Base-by-base conservation (phyloP, 1,140 invertebrate genomes). In the Hestina assimilis region DNA sequence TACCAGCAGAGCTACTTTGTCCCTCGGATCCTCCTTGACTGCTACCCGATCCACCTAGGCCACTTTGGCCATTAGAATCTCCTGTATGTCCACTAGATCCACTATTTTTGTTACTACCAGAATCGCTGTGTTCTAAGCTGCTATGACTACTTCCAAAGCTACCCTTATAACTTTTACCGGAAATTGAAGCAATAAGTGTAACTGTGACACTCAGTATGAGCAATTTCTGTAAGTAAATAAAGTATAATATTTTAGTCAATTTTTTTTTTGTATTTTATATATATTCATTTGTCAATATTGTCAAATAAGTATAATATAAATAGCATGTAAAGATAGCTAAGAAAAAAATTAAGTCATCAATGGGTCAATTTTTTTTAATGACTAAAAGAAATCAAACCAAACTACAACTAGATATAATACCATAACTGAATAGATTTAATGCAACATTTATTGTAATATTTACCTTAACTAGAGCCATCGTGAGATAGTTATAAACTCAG, bases 381-480 rank as follows among this genome's bases (percentile, higher is more conserved):
- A n/a, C n/a, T n/a, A n/a, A n/a, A n/a, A n/a, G n/a, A n/a, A n/a
- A n/a, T n/a, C n/a, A n/a, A n/a, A n/a, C n/a, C n/a, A n/a, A n/a
- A n/a, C n/a, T n/a, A n/a, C n/a, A n/a, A n/a, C n/a, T n/a, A n/a
- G n/a, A n/a, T n/a, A n/a, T n/a, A n/a, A n/a, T n/a, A n/a, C n/a
- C n/a, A n/a, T n/a, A n/a, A n/a, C n/a, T n/a, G n/a, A n/a, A n/a
- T n/a, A n/a, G n/a, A n/a, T n/a, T n/a, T n/a, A n/a, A n/a, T n/a
- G n/a, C n/a, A n/a, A n/a, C n/a, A n/a, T n/a, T n/a, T n/a, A n/a
- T n/a, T n/a, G 23, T n/a, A 21, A 19, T 28, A 12, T 7, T 4
- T 46, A 54, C 52, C 52, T 46, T 45, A 26, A 15, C 15, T 2
- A 54, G 52, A n/a, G 41, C 21, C 52, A 54, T 54, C 29, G 52